Percentiles rank a stretch among this genome's conserved stretches.
Conservation (phyloP, 2,888 invertebrate species). For the Drosophila hamatofila region DNA sequence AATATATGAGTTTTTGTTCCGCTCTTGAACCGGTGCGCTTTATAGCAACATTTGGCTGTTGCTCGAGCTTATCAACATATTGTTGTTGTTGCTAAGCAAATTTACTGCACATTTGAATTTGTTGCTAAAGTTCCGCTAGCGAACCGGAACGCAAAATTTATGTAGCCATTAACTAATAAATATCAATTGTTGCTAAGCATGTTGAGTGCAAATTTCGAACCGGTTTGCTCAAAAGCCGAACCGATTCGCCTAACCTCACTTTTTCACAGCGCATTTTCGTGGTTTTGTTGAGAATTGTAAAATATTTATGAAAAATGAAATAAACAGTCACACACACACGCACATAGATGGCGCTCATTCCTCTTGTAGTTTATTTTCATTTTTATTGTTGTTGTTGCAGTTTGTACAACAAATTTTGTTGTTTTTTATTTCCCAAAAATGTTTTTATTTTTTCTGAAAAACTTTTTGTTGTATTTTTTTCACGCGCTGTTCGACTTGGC, state of each 20-base stretch:
- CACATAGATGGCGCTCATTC: conserved; percentile 57
- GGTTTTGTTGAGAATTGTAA: conserved; percentile 23
- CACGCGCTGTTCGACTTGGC: conserved; percentile 72
- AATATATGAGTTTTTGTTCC: background rate
- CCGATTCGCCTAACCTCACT: background rate
- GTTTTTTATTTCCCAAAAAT: conserved; percentile 23
- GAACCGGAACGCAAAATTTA: background rate
- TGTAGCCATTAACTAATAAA: background rate
- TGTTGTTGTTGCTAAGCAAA: background rate
- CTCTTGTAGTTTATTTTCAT: conserved; percentile 19
- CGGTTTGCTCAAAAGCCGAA: background rate
- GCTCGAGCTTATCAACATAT: background rate
- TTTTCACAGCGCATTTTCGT: background rate
- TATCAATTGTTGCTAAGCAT: conserved; percentile 6
- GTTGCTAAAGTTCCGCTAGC: background rate
- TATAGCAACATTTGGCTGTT: background rate
- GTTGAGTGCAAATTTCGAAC: background rate
- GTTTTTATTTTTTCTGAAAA: background rate
- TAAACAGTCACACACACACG: conserved; percentile 44
- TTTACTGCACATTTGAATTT: background rate
- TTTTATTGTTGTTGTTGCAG: conserved; percentile 29
- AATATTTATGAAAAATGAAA: conserved; percentile 75
- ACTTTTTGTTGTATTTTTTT: conserved; percentile 27
- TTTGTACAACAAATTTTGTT: conserved; percentile 43
- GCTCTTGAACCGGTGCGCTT: background rate